phyloP scores from a whole-genome alignment of 2,797 vertebrate species.

The Discoglossus pictus region DNA sequence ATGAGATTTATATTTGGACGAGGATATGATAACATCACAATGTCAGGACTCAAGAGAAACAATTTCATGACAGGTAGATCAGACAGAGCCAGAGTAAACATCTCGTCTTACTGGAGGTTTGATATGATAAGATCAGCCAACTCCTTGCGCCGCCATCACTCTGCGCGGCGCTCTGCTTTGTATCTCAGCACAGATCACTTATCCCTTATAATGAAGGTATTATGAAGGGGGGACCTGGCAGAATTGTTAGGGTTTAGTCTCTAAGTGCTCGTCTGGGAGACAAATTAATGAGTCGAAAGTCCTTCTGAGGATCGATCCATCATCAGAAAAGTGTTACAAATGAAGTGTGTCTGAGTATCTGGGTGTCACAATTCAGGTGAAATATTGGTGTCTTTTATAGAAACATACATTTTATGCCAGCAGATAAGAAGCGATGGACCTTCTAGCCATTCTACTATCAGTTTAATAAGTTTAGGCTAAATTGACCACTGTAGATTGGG shows the following conservation, averaged over 20 bases:
- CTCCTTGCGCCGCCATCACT: slow-evolving; percentile 21
- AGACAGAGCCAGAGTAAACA: slow-evolving; percentile 38
- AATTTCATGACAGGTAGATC: slow-evolving; percentile 45
- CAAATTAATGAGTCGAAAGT: slow-evolving; percentile 14
- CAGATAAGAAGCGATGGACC: too few species aligned
- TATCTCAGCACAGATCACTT: slow-evolving; percentile 37
- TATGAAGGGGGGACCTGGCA: slow-evolving; percentile 24
- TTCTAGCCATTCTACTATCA: too few species aligned
- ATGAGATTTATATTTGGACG: slow-evolving; percentile 33
- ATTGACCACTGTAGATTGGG: background rate
- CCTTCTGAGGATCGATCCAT: slow-evolving; percentile 24
- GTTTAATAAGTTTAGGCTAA: background rate
- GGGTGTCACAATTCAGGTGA: slow-evolving; percentile 25
- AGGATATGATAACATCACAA: slow-evolving; percentile 40
- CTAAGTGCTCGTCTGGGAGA: slow-evolving; percentile 37
- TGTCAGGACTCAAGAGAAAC: slow-evolving; percentile 33
- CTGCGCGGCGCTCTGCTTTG: slow-evolving; percentile 35
- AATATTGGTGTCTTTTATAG: too few species aligned
- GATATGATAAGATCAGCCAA: slow-evolving; percentile 45
- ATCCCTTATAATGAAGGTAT: slow-evolving; percentile 22
- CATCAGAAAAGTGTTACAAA: slow-evolving; percentile 14
- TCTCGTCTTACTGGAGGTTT: slow-evolving; percentile 18
- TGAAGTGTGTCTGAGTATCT: slow-evolving; percentile 30
- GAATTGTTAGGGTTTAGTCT: slow-evolving; percentile 19
- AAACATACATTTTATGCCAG: too few species aligned